Base-by-base conservation (phyloP, 1,140 invertebrate species). In the Drosophila elegans region DNA sequence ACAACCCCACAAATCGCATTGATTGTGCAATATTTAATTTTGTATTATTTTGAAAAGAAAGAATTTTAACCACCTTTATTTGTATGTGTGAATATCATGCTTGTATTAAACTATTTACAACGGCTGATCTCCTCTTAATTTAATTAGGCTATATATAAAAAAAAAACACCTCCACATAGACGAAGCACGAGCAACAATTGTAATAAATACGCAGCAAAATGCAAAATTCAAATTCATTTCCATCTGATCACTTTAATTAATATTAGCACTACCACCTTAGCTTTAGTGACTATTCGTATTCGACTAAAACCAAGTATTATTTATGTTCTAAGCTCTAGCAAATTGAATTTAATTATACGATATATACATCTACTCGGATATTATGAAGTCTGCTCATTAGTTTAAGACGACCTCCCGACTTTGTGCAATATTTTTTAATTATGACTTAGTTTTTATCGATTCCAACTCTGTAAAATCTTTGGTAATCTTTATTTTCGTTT, bases 51-150 rank as follows among this genome's bases (percentile, higher is more conserved):
- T 48, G 4, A 6, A 68, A 77, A 9, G 29, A 71, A 36, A 69
- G 27, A 36, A 46, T 57, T 77, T 57, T 77, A 62, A 46, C 53
- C 41, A 61, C 44, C 42, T 39, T 77, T 29, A 62, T 45, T 41
- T 71, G 64, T 71, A 71, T 56, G 51, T 44, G 41, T 76, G 56
- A 76, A 53, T 41, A 48, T 76, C 74, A 53, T 56, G 63, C 52
- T 55, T 78, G 73, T 77, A 78, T 77, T 78, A 77, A 53, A 77
- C 75, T 78, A 63, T 76, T 54, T 63, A 78, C 73, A 83, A 88
- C 79, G 51, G 68, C 77, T 89, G 84, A 89, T 89, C 84, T 89
- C 84, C 84, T 84, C 56, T 84, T 89, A 89, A 89, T 90, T 89
- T 90, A 88, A 83, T 77, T 83, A 75, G 46, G 62, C 57, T 34